Base-by-base conservation (phyloP, 2,888 invertebrate species). In the Dusona sp. region DNA sequence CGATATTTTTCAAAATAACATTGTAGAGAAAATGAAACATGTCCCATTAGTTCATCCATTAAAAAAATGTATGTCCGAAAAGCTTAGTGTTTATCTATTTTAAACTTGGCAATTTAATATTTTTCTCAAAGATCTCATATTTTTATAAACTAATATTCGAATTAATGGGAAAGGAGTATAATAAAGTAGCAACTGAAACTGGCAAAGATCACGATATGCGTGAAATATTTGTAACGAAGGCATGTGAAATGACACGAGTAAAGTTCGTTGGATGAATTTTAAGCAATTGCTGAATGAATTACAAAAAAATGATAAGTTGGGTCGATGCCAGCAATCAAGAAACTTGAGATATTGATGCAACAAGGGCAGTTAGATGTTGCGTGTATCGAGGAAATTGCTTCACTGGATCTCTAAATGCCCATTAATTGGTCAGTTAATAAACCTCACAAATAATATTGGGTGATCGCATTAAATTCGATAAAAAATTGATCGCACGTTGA, bases 361-460 rank as follows among this genome's bases (percentile, higher is more conserved):
- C 4, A 29, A 29, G 19, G 29, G 19, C 48, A 48, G 48, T 48
- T 9, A 48, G 70, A 70, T 70, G 70, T 70, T 42, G 33, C 48
- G 48, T 16, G 48, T 19, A 48, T 70, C 70, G 48, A 70, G 70
- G 48, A 70, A 70, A 70, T 16, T 70, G 19, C 22, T 48, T 48
- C 48, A 19, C 9, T 25, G 48, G 29, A 70, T 70, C 29, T 11
- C 70, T 29, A 70, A 70, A 19, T 70, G 48, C 48, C 8, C 70
- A 70, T 70, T 70, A 13, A 70, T 70, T 48, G 70, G 70, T 70
- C 70, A 70, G 70, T 70, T 11, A 57, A 22, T 29, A 42, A n/a
- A n/a, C 7, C 45, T 38, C 13, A 29, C n/a, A 29, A 48, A 48
- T 48, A 16, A 48, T 70, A 70, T 70, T 45, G 70, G 25, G 25